Conservation (phyloP, 2,797 vertebrate genomes). For the Zenarchopterus dispar region DNA sequence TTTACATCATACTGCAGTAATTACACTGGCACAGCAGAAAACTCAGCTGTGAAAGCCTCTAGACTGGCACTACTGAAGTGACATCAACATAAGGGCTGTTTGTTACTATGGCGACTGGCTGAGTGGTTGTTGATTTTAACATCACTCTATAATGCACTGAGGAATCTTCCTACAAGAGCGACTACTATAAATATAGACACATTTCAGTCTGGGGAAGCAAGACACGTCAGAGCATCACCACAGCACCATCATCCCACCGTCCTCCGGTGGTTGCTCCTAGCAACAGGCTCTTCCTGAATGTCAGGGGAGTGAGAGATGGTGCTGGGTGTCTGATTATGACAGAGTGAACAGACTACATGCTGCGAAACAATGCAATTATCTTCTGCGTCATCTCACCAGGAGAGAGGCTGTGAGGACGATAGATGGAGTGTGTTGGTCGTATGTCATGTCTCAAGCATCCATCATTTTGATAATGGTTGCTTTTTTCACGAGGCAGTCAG, state of each 20-base stretch:
- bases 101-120: slow-evolving; percentile 10
- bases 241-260: slow-evolving; percentile 26
- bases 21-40: slow-evolving; percentile 20
- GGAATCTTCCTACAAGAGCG: slow-evolving; percentile 24
- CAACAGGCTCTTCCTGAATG: slow-evolving; percentile 64
- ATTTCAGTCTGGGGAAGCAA: slow-evolving; percentile 38
- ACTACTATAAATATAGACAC: slow-evolving; percentile 45
- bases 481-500: slow-evolving; percentile 19
- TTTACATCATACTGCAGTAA: background rate
- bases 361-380: slow-evolving; percentile 62
- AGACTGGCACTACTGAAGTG: background rate
- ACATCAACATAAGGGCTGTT: background rate
- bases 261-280: slow-evolving; percentile 64
- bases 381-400: slow-evolving; percentile 39
- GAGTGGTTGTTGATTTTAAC: slow-evolving; percentile 39
- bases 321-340: slow-evolving; percentile 56
- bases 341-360: slow-evolving; percentile 30
- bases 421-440: slow-evolving; percentile 17
- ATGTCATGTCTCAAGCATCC: slow-evolving; percentile 28
- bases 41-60: slow-evolving; percentile 32
- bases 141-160: slow-evolving; percentile 21
- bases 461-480: slow-evolving; percentile 21
- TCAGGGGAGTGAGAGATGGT: slow-evolving; percentile 51
- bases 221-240: slow-evolving; percentile 30
- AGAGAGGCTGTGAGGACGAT: slow-evolving; percentile 5